Evolutionary conservation across 1,140 invertebrate genomes (phyloP).

Genomic region (Drosophila lowei): DNA sequence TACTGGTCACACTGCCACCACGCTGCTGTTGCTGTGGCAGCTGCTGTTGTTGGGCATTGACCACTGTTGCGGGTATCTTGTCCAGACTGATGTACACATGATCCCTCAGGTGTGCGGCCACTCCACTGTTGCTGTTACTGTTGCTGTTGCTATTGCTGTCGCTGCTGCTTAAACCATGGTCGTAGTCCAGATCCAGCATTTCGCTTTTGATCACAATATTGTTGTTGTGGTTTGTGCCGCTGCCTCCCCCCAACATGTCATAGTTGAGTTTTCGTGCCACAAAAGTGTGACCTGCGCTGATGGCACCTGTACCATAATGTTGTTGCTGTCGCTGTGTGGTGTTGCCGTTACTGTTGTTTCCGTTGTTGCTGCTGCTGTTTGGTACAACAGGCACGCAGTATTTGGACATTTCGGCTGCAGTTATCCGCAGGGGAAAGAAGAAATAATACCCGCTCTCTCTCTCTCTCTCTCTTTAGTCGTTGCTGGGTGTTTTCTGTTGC

Average conservation of each 20-base stretch:
- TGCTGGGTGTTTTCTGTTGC: conserved; percentile 41
- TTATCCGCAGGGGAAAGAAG: conserved; percentile 5
- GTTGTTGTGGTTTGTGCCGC: conserved; percentile 52
- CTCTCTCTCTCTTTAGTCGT: conserved; percentile 23
- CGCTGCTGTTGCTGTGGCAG: conserved; percentile 77
- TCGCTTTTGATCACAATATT: conserved; percentile 72
- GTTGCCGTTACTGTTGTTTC: conserved; percentile 34
- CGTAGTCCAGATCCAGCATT: conserved; percentile 52
- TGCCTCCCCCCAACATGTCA: conserved; percentile 24
- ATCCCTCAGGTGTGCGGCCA: conserved; percentile 88
- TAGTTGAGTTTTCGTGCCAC: conserved; percentile 67
- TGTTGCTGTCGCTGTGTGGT: conserved; percentile 35
- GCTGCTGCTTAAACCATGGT: conserved; percentile 47
- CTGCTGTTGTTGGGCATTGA: conserved; percentile 68
- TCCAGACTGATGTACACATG: conserved; percentile 87
- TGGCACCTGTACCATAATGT: conserved; percentile 46
- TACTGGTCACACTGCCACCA: conserved; percentile 64
- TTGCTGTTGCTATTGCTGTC: conserved; percentile 40
- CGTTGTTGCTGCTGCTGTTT: conserved; percentile 42
- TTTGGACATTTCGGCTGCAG: conserved; percentile 78
- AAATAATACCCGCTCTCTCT: conserved; percentile 11
- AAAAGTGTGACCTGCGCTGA: conserved; percentile 17
- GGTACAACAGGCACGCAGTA: conserved; percentile 67
- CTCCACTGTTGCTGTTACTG: conserved; percentile 43
- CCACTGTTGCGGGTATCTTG: conserved; percentile 68